Conservation (phyloP, 2,113 vertebrate species). For the Alethe castanea region DNA sequence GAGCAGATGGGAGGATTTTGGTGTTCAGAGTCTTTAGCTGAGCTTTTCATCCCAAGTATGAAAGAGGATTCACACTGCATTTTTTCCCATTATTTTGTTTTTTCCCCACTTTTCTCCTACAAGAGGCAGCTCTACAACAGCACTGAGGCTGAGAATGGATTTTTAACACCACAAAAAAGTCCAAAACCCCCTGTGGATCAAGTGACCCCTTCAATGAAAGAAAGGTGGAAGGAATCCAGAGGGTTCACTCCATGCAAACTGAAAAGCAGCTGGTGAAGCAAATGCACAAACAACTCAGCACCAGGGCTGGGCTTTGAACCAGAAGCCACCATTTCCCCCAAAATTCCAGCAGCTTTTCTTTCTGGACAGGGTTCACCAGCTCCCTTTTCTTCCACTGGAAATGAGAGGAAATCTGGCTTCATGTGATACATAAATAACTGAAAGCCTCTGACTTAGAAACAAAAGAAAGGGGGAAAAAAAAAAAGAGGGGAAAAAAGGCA, state of each 20-base stretch:
- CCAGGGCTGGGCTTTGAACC: not conserved
- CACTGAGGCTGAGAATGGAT: fast-evolving
- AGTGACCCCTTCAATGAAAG: not conserved
- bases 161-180: not conserved
- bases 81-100: not conserved
- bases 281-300: not conserved
- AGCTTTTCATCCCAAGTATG: not conserved
- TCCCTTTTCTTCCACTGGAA: not conserved
- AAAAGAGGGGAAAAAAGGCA: not conserved
- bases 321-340: not conserved
- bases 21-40: not conserved
- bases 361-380: not conserved
- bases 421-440: not conserved
- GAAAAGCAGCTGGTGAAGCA: not conserved
- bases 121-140: not conserved
- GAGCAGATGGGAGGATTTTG: not conserved
- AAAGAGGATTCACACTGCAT: not conserved
- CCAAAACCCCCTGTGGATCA: not conserved
- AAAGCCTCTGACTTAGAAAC: not conserved
- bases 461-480: not conserved
- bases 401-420: not conserved
- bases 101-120: not conserved
- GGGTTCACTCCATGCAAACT: not conserved
- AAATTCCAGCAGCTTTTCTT: not conserved
- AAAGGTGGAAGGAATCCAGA: not conserved